phyloP scores from a whole-genome alignment of 2,113 vertebrate genomes.

The Chloebia gouldiae region DNA sequence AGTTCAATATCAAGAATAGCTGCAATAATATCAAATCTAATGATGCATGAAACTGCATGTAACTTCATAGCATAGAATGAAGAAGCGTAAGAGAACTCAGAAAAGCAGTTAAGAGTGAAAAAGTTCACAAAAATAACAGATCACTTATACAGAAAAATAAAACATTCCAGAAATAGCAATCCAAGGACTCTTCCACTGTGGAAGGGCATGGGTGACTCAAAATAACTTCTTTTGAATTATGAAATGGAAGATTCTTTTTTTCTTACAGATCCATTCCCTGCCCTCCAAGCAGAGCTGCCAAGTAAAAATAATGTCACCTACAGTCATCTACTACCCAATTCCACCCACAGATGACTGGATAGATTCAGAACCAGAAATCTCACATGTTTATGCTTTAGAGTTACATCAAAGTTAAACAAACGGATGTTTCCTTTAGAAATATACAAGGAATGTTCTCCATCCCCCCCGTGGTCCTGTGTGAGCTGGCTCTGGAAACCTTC shows the following conservation, averaged over 20 bases:
- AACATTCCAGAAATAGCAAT: background rate
- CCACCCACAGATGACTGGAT: background rate
- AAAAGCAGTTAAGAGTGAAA: background rate
- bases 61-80: background rate
- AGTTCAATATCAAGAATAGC: background rate
- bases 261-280: background rate
- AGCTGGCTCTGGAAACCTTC: background rate
- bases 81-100: background rate
- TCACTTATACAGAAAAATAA: background rate
- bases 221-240: background rate
- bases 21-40: constrained; percentile 12
- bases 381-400: background rate
- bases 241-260: background rate
- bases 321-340: background rate
- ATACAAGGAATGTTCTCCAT: background rate
- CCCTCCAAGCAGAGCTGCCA: background rate
- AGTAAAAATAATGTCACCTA: background rate
- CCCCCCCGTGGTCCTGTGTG: background rate
- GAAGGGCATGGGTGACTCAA: background rate
- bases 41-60: background rate
- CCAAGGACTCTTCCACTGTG: background rate
- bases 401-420: background rate
- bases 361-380: background rate
- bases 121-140: background rate
- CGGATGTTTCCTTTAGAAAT: background rate